Base-by-base conservation (phyloP, 2,797 vertebrate genomes). In the Tokudaia tokunoshimensis region DNA sequence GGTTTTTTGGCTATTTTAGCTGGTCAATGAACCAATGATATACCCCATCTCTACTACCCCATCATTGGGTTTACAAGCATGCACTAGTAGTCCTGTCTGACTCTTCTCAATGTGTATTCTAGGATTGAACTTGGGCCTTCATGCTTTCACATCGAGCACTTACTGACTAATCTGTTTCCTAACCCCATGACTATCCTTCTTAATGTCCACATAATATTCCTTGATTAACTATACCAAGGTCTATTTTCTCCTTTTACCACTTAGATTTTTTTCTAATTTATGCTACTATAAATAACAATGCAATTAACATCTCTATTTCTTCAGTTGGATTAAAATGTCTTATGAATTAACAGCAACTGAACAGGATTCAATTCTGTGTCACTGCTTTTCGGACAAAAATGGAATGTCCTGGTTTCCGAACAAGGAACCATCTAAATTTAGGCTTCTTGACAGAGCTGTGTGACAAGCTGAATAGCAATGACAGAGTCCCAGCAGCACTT, bases 261-360 rank as follows among this genome's bases (percentile, higher is more conserved):
- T 65, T 93, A 80, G 37, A 24, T 79, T 50, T 59, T 55, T 84
- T 86, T 89, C 74, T 92, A 96, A 37, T 89, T 70, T 67, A 76
- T 61, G 37, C 37, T 57, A 55, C 94, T 87, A 95, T 96, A 92
- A 96, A 92, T 96, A 96, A 86, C 44, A 24, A 81, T 34, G 79
- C 74, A 94, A 95, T 97, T 93, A 95, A 89, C 92, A 17, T 76
- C 96, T 97, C 95, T 67, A 76, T 89, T 89, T 94, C 86, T 67
- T 94, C n/a, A 2, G 93, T 81, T 93, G 92, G 82, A 87, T 93
- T 61, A 65, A 70, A 89, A 72, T 65, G 76, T 88, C 84, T 89
- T 72, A 81, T 65, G 91, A 95, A 89, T 96, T 82, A 91, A 95
- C 94, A 89, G 80, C 95, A 81, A 82, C 94, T 96, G 95, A 88